Evolutionary conservation across 2,797 vertebrate species (phyloP).

Genomic region (Sebastolobus alascanus): DNA sequence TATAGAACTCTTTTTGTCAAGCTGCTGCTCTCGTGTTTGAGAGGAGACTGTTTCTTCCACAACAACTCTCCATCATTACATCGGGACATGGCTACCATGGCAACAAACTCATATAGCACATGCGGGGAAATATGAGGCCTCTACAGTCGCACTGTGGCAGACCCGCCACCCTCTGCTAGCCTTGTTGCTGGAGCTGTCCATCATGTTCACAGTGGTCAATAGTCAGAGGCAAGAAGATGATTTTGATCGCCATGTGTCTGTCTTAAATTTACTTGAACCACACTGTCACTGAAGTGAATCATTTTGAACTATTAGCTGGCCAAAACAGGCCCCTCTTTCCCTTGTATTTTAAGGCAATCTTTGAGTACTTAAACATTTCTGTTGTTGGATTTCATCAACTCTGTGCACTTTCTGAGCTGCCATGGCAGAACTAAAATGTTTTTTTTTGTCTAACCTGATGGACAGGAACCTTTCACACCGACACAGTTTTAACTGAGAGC

Average conservation of each 20-base stretch:
- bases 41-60: not conserved
- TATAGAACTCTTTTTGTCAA: constrained; percentile 2
- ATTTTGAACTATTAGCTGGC: not conserved
- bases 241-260: not conserved
- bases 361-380: too few relatives aligned
- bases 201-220: not conserved
- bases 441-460: too few relatives aligned
- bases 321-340: not conserved
- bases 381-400: too few relatives aligned
- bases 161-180: not conserved
- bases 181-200: not conserved
- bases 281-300: not conserved
- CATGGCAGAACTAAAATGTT: too few relatives aligned
- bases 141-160: not conserved
- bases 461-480: too few relatives aligned
- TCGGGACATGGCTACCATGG: constrained; percentile 18
- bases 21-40: constrained; percentile 15
- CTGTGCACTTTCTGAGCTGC: too few relatives aligned
- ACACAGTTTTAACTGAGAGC: too few relatives aligned
- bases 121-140: not conserved
- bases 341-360: too few relatives aligned
- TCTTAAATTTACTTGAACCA: not conserved
- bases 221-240: not conserved
- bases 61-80: constrained; percentile 22
- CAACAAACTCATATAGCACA: constrained; percentile 2